Evolutionary conservation across 64 coral and sea anemone genomes (phyloP).

Genomic region (Stylophora pistillata): DNA sequence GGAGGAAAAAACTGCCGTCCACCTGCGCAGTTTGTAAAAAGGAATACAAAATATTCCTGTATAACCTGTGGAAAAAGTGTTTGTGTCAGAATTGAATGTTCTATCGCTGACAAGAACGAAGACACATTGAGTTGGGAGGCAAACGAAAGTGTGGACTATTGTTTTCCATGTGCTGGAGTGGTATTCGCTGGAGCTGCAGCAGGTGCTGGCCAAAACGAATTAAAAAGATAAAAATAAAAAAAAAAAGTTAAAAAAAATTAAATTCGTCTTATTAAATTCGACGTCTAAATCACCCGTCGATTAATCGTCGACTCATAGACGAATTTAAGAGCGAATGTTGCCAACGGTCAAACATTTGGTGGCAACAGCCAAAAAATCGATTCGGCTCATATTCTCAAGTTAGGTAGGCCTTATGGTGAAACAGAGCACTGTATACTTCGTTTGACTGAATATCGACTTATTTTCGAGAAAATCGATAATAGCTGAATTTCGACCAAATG

Average conservation of each 20-base stretch:
- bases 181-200: background rate
- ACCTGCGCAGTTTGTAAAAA: constrained; percentile 1
- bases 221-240: background rate
- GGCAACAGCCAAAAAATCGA: no score
- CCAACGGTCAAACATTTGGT: no score
- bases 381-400: no score
- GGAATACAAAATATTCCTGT: constrained; percentile 15
- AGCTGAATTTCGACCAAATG: no score
- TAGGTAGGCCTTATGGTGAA: no score
- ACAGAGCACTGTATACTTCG: no score
- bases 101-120: constrained; percentile 52
- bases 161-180: background rate
- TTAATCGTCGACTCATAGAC: constrained; percentile 62
- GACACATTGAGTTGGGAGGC: constrained; percentile 29
- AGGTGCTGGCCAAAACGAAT: background rate
- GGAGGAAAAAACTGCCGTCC: constrained; percentile 24
- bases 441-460: no score
- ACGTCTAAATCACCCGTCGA: constrained; percentile 35
- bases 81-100: no score
- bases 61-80: constrained; percentile 27
- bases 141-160: constrained; percentile 20
- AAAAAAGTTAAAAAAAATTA: constrained; percentile 16
- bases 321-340: no score
- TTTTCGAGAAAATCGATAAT: no score
- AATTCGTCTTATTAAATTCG: constrained; percentile 46